Conservation (phyloP, 2,888 invertebrate species). For the Nephrotoma flavescens region DNA sequence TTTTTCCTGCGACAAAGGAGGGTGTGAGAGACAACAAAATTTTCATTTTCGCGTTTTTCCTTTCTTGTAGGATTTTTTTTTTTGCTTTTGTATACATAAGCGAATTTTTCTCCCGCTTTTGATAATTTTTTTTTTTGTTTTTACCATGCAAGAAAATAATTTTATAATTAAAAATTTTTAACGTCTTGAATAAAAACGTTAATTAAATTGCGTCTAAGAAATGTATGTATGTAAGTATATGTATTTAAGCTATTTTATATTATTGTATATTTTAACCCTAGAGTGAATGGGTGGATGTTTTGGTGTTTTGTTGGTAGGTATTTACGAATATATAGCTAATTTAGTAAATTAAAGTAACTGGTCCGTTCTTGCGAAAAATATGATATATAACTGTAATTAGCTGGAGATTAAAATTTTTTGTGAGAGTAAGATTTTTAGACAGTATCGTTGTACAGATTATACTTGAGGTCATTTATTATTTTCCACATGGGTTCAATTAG, state of each 20-base stretch:
- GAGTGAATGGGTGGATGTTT: not conserved
- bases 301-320: not conserved
- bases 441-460: not conserved
- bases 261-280: not conserved
- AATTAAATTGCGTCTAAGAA: conserved; percentile 1
- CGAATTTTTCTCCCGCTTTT: not conserved
- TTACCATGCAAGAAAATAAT: not conserved
- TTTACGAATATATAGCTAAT: not conserved
- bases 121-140: not conserved
- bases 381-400: not conserved
- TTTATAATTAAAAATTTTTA: conserved; percentile 5
- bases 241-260: not conserved
- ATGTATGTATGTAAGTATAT: not conserved
- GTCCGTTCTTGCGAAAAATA: not conserved
- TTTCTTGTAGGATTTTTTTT: not conserved
- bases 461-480: not conserved
- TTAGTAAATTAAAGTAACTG: not conserved
- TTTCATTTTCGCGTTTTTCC: not conserved
- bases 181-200: conserved; percentile 4
- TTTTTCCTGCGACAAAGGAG: not conserved
- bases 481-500: too few species aligned
- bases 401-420: not conserved
- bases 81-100: not conserved
- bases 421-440: not conserved
- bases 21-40: not conserved